A percentile compares a stretch with the other conserved stretches of the same genome.
phyloP scores from a whole-genome alignment of 2,113 vertebrate species.

The Phycodurus eques region DNA sequence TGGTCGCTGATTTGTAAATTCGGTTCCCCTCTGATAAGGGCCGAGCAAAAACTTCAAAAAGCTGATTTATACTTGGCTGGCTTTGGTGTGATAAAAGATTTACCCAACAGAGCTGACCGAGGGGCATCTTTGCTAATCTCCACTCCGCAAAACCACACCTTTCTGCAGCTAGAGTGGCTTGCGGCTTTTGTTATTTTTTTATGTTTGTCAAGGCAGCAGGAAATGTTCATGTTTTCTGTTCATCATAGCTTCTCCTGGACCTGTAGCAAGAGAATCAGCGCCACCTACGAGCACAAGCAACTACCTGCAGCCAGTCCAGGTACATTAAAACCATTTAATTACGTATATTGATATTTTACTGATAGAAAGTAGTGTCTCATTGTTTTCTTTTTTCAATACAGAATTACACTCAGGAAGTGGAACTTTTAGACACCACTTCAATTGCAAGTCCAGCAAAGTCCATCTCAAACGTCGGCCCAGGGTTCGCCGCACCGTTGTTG shows the following conservation, averaged over 20 bases:
- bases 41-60: too few relatives aligned
- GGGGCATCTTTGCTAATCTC: not conserved
- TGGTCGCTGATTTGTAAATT: too few relatives aligned
- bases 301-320: slow-evolving; percentile 77
- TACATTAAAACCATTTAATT: slow-evolving; percentile 38
- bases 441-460: slow-evolving; percentile 30
- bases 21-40: too few relatives aligned
- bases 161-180: not conserved
- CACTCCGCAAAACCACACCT: not conserved
- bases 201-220: not conserved
- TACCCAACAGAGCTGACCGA: too few relatives aligned
- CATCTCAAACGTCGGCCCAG: slow-evolving; percentile 19
- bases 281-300: slow-evolving; percentile 55
- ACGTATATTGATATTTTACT: not conserved
- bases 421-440: slow-evolving; percentile 70
- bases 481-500: slow-evolving; percentile 32
- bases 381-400: slow-evolving; percentile 30
- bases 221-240: slow-evolving; percentile 14
- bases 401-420: slow-evolving; percentile 64
- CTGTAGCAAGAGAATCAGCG: slow-evolving; percentile 45
- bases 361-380: not conserved
- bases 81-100: too few relatives aligned
- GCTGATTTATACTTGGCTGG: too few relatives aligned
- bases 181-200: not conserved
- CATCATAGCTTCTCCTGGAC: slow-evolving; percentile 78